These are phyloP conservation scores for Aphis craccivora DNA, from an alignment of 1,140 invertebrate species.

Conservation along the genomic window DNA sequence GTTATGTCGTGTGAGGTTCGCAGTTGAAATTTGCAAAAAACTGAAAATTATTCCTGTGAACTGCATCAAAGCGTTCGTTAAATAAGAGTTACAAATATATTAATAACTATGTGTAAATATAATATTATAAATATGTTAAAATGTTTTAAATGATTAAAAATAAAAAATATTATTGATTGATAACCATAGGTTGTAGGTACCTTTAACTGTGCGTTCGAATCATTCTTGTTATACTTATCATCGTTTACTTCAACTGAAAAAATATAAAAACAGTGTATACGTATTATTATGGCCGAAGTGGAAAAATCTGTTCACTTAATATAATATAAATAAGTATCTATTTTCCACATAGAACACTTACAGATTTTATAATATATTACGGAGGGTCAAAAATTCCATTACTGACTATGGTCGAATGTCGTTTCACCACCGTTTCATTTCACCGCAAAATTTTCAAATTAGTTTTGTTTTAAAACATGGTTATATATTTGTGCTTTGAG, in stretches of 20 bases:
- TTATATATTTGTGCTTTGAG: no score
- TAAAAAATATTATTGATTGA: not conserved
- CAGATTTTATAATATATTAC: no score
- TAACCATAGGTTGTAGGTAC: not conserved
- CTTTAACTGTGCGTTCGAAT: not conserved
- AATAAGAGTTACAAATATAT: not conserved
- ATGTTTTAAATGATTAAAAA: not conserved
- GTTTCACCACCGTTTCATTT: no score
- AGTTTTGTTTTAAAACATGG: no score
- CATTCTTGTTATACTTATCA: not conserved
- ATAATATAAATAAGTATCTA: no score
- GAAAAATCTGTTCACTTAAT: no score
- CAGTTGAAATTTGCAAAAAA: not conserved
- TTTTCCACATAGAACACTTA: no score
- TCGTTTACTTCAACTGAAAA: not conserved
- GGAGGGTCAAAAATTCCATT: no score
- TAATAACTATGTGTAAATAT: not conserved
- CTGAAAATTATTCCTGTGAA: not conserved
- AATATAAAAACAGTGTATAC: not conserved
- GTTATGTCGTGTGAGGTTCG: not conserved
- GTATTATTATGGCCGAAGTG: no score
- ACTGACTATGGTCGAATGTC: no score
- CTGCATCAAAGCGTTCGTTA: not conserved
- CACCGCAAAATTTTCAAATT: no score
- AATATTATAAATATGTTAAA: no score